phyloP scores from a whole-genome alignment of 2,797 vertebrate species.

The Microchirus variegatus region DNA sequence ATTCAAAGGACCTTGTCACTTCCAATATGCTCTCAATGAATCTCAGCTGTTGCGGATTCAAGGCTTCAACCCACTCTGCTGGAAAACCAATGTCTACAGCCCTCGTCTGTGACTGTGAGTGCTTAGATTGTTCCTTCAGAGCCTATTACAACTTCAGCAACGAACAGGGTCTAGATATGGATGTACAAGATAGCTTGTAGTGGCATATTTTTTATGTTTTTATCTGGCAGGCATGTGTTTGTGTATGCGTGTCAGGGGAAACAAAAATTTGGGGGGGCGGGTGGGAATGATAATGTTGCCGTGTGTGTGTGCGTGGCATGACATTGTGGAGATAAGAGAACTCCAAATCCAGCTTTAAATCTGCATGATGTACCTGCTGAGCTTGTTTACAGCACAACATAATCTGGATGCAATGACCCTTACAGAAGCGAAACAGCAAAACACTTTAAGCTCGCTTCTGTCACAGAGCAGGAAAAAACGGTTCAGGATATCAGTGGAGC shows the following conservation, averaged over 20 bases:
- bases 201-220: constrained; percentile 23
- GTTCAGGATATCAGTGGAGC: not conserved
- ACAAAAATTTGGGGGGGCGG: not conserved
- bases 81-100: constrained; percentile 63
- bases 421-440: constrained; percentile 4
- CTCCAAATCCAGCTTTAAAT: constrained; percentile 14
- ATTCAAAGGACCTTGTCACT: constrained; percentile 82
- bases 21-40: constrained; percentile 79
- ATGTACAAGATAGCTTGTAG: constrained; percentile 37
- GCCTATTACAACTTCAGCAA: constrained; percentile 63
- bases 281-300: constrained; percentile 15
- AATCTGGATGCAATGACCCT: constrained; percentile 5
- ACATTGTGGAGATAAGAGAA: constrained; percentile 3
- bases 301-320: not conserved
- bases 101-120: constrained; percentile 42
- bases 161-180: constrained; percentile 59
- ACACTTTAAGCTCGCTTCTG: not conserved
- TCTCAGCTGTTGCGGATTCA: constrained; percentile 64
- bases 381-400: constrained; percentile 9
- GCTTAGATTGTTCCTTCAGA: constrained; percentile 77
- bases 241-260: constrained; percentile 16
- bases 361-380: not conserved
- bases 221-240: constrained; percentile 4
- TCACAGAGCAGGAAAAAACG: constrained; percentile 2
- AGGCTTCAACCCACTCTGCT: constrained; percentile 46